Percentiles rank a stretch among this genome's conserved stretches.
These are phyloP conservation scores for Drosophila pseudotalamancana DNA, from an alignment of 2,888 invertebrate genomes.

Conservation along the genomic window DNA sequence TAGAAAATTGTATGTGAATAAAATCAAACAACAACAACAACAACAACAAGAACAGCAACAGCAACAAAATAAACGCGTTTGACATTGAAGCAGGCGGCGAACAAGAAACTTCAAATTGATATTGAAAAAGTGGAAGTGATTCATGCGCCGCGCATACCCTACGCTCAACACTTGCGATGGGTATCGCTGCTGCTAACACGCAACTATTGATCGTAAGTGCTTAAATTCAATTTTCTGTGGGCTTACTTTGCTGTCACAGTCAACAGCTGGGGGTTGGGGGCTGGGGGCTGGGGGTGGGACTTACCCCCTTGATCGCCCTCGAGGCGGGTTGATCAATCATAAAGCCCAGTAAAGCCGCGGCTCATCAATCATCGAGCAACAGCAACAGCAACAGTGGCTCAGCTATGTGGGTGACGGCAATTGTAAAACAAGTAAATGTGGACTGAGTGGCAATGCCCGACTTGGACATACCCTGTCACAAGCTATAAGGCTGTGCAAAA, in stretches of 20 bases:
- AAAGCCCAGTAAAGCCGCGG: slow-evolving; percentile 32
- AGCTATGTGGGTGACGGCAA: slow-evolving; percentile 15
- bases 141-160: neutral
- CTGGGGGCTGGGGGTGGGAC: neutral
- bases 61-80: slow-evolving; percentile 14
- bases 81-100: slow-evolving; percentile 45
- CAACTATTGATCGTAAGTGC: neutral
- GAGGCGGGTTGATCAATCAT: slow-evolving; percentile 24
- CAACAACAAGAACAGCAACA: slow-evolving; percentile 17
- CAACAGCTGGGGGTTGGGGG: neutral
- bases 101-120: too few species aligned
- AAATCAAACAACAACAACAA: slow-evolving; percentile 17
- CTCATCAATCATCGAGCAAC: slow-evolving; percentile 60
- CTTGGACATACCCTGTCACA: neutral
- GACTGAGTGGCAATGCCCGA: neutral
- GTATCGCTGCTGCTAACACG: slow-evolving; percentile 10
- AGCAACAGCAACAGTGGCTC: neutral
- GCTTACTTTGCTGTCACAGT: neutral
- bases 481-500: too few species aligned
- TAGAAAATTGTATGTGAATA: slow-evolving; percentile 45
- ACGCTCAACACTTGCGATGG: neutral
- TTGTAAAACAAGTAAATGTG: slow-evolving; percentile 24
- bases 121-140: too few species aligned
- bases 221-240: slow-evolving; percentile 4
- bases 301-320: slow-evolving; percentile 20